Evolutionary conservation across 1,140 invertebrate species (phyloP).

Genomic region (Dolichoris vasculosae): DNA sequence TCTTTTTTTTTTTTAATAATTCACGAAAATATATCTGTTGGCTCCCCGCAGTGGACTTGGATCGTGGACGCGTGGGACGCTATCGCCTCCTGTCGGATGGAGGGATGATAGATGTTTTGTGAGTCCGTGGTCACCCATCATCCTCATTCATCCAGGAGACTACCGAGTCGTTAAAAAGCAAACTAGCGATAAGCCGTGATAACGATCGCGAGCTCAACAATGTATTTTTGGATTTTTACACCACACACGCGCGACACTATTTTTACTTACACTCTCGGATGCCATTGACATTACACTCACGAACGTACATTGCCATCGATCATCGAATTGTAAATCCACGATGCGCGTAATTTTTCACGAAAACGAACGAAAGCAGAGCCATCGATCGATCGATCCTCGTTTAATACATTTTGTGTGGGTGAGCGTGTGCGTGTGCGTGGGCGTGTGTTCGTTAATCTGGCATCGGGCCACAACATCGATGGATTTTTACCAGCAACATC

Average conservation of each 20-base stretch:
- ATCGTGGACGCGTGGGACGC: conserved; percentile 73
- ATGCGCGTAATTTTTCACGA: not conserved
- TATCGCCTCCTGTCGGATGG: conserved; percentile 76
- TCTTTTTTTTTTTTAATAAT: conserved; percentile 54
- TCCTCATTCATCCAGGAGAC: conserved; percentile 64
- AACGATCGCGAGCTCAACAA: not conserved
- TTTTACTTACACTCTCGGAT: conserved; percentile 1
- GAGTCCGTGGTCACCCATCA: conserved; percentile 68
- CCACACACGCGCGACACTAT: not conserved
- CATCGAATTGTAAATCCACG: not conserved
- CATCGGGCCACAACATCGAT: not conserved
- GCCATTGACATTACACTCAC: not conserved
- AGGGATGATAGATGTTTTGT: conserved; percentile 75
- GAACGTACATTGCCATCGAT: not conserved
- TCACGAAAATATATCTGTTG: conserved; percentile 69
- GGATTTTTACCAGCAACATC: not conserved
- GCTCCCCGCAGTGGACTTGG: conserved; percentile 74
- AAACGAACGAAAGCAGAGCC: not conserved
- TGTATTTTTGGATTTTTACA: conserved; percentile 31
- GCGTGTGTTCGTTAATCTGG: not conserved
- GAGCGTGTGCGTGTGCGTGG: too few relatives aligned
- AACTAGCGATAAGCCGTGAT: conserved; percentile 35
- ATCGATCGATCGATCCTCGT: not conserved
- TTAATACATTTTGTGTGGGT: not conserved
- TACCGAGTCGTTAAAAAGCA: conserved; percentile 38